phyloP scores from a whole-genome alignment of 2,113 vertebrate genomes.

The Oriolus oriolus region DNA sequence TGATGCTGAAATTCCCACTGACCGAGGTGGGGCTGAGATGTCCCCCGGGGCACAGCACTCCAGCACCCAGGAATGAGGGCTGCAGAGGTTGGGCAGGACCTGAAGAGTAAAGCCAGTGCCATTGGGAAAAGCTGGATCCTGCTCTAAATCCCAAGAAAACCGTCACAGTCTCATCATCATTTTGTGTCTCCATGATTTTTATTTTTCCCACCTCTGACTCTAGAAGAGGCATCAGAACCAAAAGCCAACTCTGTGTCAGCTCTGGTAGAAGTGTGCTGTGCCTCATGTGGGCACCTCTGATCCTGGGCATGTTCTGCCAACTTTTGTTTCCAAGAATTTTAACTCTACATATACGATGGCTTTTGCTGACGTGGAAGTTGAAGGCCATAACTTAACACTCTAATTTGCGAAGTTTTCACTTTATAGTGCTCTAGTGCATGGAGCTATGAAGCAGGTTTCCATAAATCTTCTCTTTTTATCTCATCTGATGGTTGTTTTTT shows the following conservation, averaged over 20 bases:
- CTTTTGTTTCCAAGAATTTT: neutral
- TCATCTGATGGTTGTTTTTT: neutral
- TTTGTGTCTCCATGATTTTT: neutral
- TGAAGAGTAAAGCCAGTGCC: neutral
- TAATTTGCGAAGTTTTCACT: neutral
- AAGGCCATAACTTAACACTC: neutral
- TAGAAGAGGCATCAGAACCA: neutral
- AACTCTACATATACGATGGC: neutral
- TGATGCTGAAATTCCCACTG: neutral
- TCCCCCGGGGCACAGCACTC: neutral
- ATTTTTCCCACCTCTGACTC: neutral
- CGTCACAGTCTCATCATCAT: neutral
- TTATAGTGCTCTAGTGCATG: neutral
- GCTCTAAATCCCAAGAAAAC: neutral
- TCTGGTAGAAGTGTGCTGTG: neutral
- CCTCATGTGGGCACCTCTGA: neutral
- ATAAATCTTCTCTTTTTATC: conserved; percentile 34
- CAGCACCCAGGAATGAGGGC: neutral
- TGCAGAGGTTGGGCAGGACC: neutral
- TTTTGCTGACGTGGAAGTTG: neutral
- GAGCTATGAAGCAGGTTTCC: neutral
- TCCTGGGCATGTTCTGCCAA: neutral
- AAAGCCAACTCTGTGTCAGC: neutral
- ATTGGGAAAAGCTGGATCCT: neutral
- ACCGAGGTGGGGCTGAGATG: neutral